A percentile compares a stretch with the other conserved stretches of the same genome.
Conservation (phyloP, 2,113 vertebrate species). For the Lepisosteus osseus region DNA sequence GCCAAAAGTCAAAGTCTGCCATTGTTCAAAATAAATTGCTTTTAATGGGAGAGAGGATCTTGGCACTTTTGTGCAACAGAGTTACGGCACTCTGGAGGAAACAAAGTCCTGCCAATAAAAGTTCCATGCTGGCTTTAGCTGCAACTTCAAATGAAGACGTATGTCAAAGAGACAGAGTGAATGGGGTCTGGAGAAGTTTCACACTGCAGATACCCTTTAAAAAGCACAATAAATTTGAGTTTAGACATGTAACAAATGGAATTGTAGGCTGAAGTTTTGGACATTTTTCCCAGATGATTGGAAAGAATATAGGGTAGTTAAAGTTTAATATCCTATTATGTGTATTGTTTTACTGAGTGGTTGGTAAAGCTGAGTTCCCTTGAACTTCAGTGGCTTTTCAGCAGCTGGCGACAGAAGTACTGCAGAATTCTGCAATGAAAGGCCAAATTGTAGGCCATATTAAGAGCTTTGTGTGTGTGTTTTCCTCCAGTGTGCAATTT, state of each 20-base stretch:
- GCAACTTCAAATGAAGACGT: constrained; percentile 71
- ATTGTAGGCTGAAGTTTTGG: constrained; percentile 59
- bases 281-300: constrained; percentile 61
- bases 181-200: constrained; percentile 49
- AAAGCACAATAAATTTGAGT: constrained; percentile 60
- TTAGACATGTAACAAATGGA: constrained; percentile 61
- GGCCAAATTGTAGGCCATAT: constrained; percentile 28
- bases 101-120: constrained; percentile 64
- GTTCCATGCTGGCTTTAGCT: constrained; percentile 62
- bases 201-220: constrained; percentile 55
- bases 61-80: constrained; percentile 60
- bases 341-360: constrained; percentile 62
- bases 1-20: constrained; percentile 34
- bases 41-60: constrained; percentile 63
- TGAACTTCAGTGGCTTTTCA: constrained; percentile 39
- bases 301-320: constrained; percentile 67
- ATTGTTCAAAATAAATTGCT: constrained; percentile 65
- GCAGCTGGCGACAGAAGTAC: constrained; percentile 66
- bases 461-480: constrained; percentile 16
- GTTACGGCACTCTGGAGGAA: constrained; percentile 63
- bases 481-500: constrained; percentile 30
- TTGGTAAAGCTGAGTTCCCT: constrained; percentile 37
- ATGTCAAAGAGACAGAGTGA: constrained; percentile 47
- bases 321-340: constrained; percentile 72
- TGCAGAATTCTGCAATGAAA: constrained; percentile 73